These are phyloP conservation scores for Epirrita christyi DNA, from an alignment of 2,888 invertebrate genomes.

Conservation along the genomic window DNA sequence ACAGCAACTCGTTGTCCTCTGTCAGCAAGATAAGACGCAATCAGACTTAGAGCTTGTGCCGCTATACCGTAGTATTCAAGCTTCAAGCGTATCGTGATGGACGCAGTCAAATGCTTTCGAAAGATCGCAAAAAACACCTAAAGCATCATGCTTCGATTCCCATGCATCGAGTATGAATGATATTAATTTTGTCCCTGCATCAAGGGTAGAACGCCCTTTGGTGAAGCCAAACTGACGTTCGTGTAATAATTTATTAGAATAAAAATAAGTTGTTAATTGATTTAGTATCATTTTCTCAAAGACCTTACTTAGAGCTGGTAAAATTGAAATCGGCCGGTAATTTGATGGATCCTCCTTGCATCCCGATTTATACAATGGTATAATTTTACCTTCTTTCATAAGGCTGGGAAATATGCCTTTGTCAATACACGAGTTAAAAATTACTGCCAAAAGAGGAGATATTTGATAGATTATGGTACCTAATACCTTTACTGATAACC, in stretches of 20 bases:
- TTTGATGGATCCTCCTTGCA: neutral
- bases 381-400: constrained; percentile 1
- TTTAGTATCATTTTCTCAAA: too few species aligned
- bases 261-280: too few species aligned
- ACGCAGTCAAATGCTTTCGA: constrained; percentile 3
- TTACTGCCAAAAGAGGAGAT: neutral
- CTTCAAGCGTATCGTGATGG: constrained; percentile 2
- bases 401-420: neutral
- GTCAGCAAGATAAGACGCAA: neutral
- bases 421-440: neutral
- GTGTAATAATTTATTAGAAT: too few species aligned
- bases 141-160: neutral
- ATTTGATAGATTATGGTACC: neutral
- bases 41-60: neutral
- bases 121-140: neutral
- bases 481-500: neutral
- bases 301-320: too few species aligned
- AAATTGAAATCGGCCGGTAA: neutral
- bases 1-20: neutral
- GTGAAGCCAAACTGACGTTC: too few species aligned
- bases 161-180: neutral
- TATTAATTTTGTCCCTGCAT: too few species aligned
- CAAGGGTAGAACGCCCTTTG: too few species aligned
- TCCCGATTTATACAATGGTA: neutral
- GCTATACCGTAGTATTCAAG: neutral